Evolutionary conservation across 1,140 invertebrate genomes (phyloP).

Genomic region (Drosophila carrolli): DNA sequence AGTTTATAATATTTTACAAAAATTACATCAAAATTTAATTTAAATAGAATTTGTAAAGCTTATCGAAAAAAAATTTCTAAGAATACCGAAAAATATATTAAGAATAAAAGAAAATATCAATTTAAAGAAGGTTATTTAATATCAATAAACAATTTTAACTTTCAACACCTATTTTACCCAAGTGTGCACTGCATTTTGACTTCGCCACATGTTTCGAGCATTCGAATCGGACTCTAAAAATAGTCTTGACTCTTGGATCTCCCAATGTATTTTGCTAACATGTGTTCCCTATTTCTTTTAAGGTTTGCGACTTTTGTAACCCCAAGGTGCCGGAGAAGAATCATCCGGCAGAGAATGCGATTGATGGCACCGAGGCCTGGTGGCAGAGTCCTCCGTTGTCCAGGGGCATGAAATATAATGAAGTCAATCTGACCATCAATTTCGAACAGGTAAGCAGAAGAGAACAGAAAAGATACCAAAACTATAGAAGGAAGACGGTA

Average conservation of each 20-base stretch:
- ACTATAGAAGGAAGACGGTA: conserved; percentile 28
- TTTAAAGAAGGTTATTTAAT: neutral
- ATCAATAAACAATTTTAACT: neutral
- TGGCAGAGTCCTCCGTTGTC: conserved; percentile 99
- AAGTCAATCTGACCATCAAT: conserved; percentile 98
- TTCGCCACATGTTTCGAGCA: conserved; percentile 58
- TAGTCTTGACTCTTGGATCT: conserved; percentile 42
- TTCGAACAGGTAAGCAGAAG: conserved; percentile 93
- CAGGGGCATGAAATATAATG: conserved; percentile 97
- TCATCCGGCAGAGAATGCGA: conserved; percentile 96
- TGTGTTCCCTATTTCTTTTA: conserved; percentile 32
- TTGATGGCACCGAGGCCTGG: conserved; percentile 97
- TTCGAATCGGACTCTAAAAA: conserved; percentile 61
- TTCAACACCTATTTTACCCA: neutral
- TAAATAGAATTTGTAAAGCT: too few species aligned
- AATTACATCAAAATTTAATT: too few species aligned
- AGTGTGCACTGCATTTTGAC: conserved; percentile 33
- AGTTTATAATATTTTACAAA: too few species aligned
- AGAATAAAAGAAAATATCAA: neutral
- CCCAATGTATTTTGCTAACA: conserved; percentile 24
- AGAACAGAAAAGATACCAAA: conserved; percentile 40
- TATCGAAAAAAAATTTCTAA: too few species aligned
- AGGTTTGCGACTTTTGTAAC: conserved; percentile 98
- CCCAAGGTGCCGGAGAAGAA: conserved; percentile 89
- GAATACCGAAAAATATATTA: neutral